These are phyloP conservation scores for Penaeus chinensis DNA, from an alignment of 1,140 invertebrate genomes.

Conservation along the genomic window DNA sequence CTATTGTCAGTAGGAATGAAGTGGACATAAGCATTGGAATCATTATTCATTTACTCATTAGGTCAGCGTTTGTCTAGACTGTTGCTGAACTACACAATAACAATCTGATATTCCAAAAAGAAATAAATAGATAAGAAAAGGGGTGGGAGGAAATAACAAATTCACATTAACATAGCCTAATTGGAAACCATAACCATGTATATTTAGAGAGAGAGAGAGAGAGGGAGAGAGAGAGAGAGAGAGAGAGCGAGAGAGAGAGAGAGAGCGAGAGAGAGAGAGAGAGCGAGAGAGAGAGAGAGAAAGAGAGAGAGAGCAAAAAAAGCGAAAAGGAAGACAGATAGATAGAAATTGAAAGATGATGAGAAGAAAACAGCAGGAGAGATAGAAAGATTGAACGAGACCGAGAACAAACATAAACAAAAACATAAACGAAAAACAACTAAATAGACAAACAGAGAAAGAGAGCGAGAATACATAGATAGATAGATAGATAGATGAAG, in stretches of 20 bases:
- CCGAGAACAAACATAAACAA: background rate
- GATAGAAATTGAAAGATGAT: background rate
- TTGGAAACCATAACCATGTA: background rate
- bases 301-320: background rate
- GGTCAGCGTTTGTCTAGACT: no score
- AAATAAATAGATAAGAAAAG: background rate
- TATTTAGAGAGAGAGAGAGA: background rate
- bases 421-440: background rate
- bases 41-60: no score
- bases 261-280: slow-evolving; percentile 2
- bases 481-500: background rate
- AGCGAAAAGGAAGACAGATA: background rate
- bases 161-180: background rate
- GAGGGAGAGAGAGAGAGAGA: background rate
- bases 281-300: background rate
- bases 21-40: no score
- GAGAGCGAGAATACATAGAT: background rate
- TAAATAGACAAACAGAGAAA: background rate
- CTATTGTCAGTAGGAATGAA: background rate
- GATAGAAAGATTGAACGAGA: background rate
- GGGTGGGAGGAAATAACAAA: background rate
- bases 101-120: no score
- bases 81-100: no score
- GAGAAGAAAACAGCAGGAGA: background rate
- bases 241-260: background rate